A percentile compares a stretch with the other conserved stretches of the same genome.
phyloP scores from a whole-genome alignment of 2,888 invertebrate species.

The Diaprepes abbreviatus region DNA sequence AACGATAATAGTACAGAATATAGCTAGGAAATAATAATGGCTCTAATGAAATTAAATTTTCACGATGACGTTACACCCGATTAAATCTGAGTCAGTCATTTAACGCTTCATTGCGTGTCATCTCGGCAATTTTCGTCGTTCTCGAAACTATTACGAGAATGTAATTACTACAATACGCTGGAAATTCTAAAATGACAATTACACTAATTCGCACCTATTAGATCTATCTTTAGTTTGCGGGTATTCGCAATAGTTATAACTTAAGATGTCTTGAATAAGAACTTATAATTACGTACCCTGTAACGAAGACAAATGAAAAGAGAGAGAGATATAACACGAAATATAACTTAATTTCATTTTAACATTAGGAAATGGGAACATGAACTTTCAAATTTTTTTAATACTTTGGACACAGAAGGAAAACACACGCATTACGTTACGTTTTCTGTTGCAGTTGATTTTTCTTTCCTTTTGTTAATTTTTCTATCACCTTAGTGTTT shows the following conservation, averaged over 20 bases:
- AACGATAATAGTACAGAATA: conserved; percentile 8
- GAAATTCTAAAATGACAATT: conserved; percentile 67
- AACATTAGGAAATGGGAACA: too few species aligned
- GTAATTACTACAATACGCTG: conserved; percentile 66
- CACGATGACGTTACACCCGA: conserved; percentile 47
- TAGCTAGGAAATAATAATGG: conserved; percentile 23
- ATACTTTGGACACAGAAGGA: too few species aligned
- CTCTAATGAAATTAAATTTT: conserved; percentile 44
- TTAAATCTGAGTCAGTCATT: conserved; percentile 61
- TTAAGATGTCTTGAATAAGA: background rate
- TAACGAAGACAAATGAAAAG: too few species aligned
- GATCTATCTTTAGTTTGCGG: background rate
- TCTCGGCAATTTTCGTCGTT: conserved; percentile 52
- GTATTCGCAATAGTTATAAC: background rate
- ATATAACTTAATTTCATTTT: too few species aligned
- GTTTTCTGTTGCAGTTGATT: too few species aligned
- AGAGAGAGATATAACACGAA: too few species aligned
- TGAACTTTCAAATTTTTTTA: too few species aligned
- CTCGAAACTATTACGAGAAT: conserved; percentile 65
- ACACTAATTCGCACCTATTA: conserved; percentile 67
- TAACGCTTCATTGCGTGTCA: conserved; percentile 63
- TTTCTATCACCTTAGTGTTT: too few species aligned
- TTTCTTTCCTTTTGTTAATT: too few species aligned
- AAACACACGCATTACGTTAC: too few species aligned
- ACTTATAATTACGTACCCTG: too few species aligned